phyloP scores from a whole-genome alignment of 2,113 vertebrate species.

The Rissa tridactyla region DNA sequence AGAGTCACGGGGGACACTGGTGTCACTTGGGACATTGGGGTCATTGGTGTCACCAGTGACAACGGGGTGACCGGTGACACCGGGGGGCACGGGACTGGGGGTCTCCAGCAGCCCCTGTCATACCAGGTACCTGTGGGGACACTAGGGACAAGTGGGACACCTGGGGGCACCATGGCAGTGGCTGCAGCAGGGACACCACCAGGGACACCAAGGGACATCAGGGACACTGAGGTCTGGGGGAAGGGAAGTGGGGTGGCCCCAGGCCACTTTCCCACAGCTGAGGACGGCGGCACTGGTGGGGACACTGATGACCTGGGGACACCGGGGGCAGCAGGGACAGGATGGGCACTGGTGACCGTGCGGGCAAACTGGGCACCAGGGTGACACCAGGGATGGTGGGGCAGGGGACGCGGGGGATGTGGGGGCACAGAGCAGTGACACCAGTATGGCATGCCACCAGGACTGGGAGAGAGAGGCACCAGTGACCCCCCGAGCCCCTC shows the following conservation, averaged over 20 bases:
- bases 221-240: background rate
- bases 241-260: background rate
- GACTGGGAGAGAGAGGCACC: background rate
- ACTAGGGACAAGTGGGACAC: background rate
- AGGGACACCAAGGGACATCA: background rate
- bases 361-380: too few relatives aligned
- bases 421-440: background rate
- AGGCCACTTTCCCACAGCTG: background rate
- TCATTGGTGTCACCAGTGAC: background rate
- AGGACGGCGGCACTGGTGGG: background rate
- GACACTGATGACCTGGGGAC: background rate
- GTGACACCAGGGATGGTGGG: background rate
- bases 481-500: background rate
- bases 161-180: background rate
- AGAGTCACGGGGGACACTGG: too few relatives aligned
- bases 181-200: background rate
- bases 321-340: background rate
- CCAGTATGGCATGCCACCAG: rapidly evolving
- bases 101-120: background rate
- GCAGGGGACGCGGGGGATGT: too few relatives aligned
- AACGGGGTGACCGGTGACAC: background rate
- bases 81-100: background rate
- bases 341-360: background rate
- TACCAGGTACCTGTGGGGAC: background rate
- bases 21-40: too few relatives aligned